Percentiles rank a stretch among this genome's conserved stretches.
These are phyloP conservation scores for Sminthurinus aureus DNA, from an alignment of 2,888 invertebrate species.

Conservation along the genomic window DNA sequence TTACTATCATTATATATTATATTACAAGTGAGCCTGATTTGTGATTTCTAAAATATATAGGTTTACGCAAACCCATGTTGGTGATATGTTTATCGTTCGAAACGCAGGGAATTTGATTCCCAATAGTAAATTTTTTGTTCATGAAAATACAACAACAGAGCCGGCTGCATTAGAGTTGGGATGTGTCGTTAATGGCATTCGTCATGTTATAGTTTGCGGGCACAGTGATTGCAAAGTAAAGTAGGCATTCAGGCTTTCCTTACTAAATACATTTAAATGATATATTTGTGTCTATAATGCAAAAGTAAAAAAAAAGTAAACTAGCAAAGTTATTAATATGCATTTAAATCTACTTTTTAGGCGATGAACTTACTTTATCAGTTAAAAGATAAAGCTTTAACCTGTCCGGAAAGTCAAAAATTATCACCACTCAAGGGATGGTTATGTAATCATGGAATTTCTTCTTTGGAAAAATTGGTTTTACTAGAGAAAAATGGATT, in stretches of 20 bases:
- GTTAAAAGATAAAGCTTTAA: slow-evolving; percentile 79
- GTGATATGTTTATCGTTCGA: slow-evolving; percentile 97
- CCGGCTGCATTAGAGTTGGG: slow-evolving; percentile 95
- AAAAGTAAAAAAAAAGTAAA: background rate
- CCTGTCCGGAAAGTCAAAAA: slow-evolving; percentile 77
- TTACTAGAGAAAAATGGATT: slow-evolving; percentile 72
- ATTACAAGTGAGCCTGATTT: no score
- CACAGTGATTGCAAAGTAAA: slow-evolving; percentile 92
- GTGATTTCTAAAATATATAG: no score
- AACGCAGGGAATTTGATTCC: slow-evolving; percentile 97
- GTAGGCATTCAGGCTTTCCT: background rate
- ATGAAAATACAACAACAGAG: slow-evolving; percentile 90
- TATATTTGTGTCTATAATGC: background rate
- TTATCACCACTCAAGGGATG: slow-evolving; percentile 85
- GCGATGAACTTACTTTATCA: slow-evolving; percentile 93
- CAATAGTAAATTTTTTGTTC: slow-evolving; percentile 84
- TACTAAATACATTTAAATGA: background rate
- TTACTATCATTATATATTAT: no score
- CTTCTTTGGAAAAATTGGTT: slow-evolving; percentile 83
- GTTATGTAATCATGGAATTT: slow-evolving; percentile 85
- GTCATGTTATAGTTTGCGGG: slow-evolving; percentile 94
- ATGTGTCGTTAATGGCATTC: slow-evolving; percentile 88
- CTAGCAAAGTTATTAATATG: background rate
- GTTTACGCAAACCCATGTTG: slow-evolving; percentile 93
- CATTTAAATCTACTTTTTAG: slow-evolving; percentile 61